Evolutionary conservation across 2,797 vertebrate species (phyloP).

Genomic region (Coranthus polyacanthus): DNA sequence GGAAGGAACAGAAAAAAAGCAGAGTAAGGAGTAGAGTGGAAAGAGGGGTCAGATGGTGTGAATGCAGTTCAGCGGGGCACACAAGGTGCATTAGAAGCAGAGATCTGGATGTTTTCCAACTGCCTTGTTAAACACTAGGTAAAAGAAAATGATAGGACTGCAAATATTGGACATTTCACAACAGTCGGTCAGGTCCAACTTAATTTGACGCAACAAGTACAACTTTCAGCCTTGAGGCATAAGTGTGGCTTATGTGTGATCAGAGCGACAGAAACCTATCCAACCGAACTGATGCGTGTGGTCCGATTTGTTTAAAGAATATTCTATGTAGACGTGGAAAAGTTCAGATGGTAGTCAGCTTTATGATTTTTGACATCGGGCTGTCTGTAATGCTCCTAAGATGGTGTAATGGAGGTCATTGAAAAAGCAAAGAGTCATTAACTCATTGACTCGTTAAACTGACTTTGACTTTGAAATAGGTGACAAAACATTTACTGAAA

Average conservation of each 20-base stretch:
- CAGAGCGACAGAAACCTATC: not conserved
- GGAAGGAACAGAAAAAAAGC: not conserved
- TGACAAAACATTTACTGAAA: constrained; percentile 33
- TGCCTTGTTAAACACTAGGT: too few species aligned
- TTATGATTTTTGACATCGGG: not conserved
- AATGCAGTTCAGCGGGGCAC: too few species aligned
- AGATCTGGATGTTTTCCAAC: too few species aligned
- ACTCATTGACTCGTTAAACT: constrained; percentile 9
- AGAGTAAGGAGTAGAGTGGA: not conserved
- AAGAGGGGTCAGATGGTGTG: too few species aligned
- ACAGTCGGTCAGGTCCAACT: constrained; percentile 2
- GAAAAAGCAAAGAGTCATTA: constrained; percentile 15
- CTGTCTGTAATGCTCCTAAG: too few species aligned
- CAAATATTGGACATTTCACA: not conserved
- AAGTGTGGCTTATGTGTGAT: not conserved
- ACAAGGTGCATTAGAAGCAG: too few species aligned
- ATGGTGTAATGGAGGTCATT: not conserved
- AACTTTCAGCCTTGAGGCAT: not conserved
- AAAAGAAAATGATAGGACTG: not conserved
- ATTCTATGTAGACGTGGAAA: not conserved
- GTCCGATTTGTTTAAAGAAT: not conserved
- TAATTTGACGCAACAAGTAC: not conserved
- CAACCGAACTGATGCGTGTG: not conserved
- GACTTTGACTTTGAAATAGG: constrained; percentile 25
- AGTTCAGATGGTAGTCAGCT: constrained; percentile 1